Evolutionary conservation across 2,113 vertebrate genomes (phyloP).

Genomic region (Crocuta crocuta): DNA sequence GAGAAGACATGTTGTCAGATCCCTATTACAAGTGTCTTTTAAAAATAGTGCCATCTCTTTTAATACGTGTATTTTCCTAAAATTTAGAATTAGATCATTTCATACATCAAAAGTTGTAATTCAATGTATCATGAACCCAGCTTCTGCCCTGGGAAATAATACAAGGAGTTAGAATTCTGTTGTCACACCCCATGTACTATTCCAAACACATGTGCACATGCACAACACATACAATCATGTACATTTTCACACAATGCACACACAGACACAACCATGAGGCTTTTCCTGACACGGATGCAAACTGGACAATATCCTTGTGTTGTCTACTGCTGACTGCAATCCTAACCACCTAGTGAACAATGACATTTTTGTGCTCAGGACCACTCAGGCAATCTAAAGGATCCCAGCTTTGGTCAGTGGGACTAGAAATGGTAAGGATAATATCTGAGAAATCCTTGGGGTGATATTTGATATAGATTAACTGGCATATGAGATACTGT

Average conservation of each 20-base stretch:
- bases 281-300: not conserved
- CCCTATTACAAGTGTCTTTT: not conserved
- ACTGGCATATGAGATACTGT: not conserved
- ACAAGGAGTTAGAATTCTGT: not conserved
- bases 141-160: not conserved
- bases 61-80: not conserved
- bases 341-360: not conserved
- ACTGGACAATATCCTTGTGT: not conserved
- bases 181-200: not conserved
- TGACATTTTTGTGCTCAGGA: not conserved
- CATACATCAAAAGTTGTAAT: not conserved
- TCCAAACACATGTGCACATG: not conserved
- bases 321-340: not conserved
- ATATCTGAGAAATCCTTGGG: not conserved
- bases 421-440: not conserved
- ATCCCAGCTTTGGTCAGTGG: not conserved
- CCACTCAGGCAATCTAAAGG: not conserved
- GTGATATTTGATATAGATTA: not conserved
- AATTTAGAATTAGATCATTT: not conserved
- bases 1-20: not conserved
- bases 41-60: not conserved
- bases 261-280: not conserved
- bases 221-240: not conserved
- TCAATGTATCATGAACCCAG: not conserved
- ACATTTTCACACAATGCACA: not conserved